These are phyloP conservation scores for Helicorthomorpha holstii DNA, from an alignment of 1,140 invertebrate species.

Conservation along the genomic window DNA sequence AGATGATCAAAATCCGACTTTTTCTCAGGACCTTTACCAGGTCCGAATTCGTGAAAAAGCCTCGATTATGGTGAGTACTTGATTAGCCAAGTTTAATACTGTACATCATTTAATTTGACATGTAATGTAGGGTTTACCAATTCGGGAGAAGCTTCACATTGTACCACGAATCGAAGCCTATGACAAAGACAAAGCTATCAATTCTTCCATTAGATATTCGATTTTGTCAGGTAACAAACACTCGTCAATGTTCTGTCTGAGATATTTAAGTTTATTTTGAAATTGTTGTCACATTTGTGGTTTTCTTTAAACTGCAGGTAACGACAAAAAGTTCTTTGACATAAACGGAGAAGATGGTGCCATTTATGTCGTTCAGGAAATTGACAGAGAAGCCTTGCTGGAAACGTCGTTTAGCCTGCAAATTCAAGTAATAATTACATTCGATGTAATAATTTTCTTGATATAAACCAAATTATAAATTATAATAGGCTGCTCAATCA, in stretches of 20 bases:
- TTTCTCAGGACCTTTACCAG: slow-evolving; percentile 47
- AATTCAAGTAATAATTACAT: slow-evolving; percentile 33
- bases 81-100: slow-evolving; percentile 2
- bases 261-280: too few relatives aligned
- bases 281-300: too few relatives aligned
- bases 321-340: slow-evolving; percentile 56
- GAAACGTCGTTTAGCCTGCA: slow-evolving; percentile 56
- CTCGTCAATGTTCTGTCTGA: too few relatives aligned
- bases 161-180: slow-evolving; percentile 20
- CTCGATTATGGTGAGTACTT: slow-evolving; percentile 38
- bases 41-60: slow-evolving; percentile 70
- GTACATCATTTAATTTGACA: slow-evolving; percentile 2
- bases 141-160: slow-evolving; percentile 17
- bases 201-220: slow-evolving; percentile 18
- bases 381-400: slow-evolving; percentile 53
- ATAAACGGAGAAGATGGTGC: slow-evolving; percentile 52
- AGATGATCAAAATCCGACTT: slow-evolving; percentile 65
- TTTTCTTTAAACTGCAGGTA: slow-evolving; percentile 10
- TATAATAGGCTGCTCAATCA: slow-evolving; percentile 38
- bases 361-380: slow-evolving; percentile 53
- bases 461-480: background rate
- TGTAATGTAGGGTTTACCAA: slow-evolving; percentile 19
- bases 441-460: background rate
- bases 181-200: slow-evolving; percentile 21
- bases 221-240: slow-evolving; percentile 18